Evolutionary conservation across 1,140 invertebrate genomes (phyloP), one percentile per base, ranked within the genome.

Genomic region (Drosophila arawakana): DNA sequence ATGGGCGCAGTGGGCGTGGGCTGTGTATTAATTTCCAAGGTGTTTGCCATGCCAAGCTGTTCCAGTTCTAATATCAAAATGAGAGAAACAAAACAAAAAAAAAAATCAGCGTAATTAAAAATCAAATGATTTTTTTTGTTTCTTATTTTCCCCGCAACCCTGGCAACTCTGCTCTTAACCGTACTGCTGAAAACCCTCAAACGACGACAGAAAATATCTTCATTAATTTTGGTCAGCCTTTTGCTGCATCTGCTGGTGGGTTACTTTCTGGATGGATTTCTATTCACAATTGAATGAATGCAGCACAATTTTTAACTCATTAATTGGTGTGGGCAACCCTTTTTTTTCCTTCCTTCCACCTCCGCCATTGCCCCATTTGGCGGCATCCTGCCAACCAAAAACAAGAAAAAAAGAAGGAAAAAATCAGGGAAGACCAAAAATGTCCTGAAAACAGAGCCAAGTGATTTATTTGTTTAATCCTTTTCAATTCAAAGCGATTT

Each of bases 391-490:
- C 15, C 30, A 35, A 34, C 18, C 18, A 18, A 18, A 18, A 18
- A 34, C 34, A n/a, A 52, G 34, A 3, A 54, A 35, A 35, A 54
- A 54, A 35, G 35, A 39, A 18, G 37, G 8, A 9, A 21, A 47
- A 18, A 21, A 71, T 65, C 71, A 52, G 60, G 59, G 52, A 52
- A 46, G 47, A 35, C 35, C 13, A 65, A 80, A 73, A 82, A 75
- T 82, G 78, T 85, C 81, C 78, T 84, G 81, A 63, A 80, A 76
- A 72, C 59, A 52, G 70, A 80, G 76, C 57, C 76, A 70, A 90
- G 80, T 91, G 88, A 91, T 91, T 91, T 91, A 91, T 91, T 91
- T 91, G 76, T 78, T 91, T 91, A 91, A 91, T 91, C 88, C 88
- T 74, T 88, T 91, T 88, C 78, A 76, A 75, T 88, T 72, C 72